Base-by-base conservation (phyloP, 1,140 invertebrate species). In the Eubasilissa regina region DNA sequence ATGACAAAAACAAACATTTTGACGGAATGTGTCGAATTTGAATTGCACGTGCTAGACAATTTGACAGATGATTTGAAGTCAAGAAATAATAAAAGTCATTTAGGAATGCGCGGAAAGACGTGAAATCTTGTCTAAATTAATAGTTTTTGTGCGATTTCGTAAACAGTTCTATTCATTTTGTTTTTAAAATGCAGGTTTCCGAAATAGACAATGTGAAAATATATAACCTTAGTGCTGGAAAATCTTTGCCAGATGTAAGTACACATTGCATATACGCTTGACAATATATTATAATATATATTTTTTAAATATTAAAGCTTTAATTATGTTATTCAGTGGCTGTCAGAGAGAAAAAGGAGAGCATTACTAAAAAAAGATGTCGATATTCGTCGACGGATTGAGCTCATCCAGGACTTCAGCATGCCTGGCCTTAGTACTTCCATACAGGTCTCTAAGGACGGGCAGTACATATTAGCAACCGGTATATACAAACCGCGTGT, bases 391-490 rank as follows among this genome's bases (percentile, higher is more conserved):
- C 92, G 94, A 83, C 90, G 97, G 85, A 98, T 99, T 81, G 96
- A 99, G 87, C 91, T 99, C 15, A 97, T 99, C 84, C 98, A 99
- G 89, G 98, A 99, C 86, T 99, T 99, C 92, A 96, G 98, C 83
- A 99, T 99, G 98, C 98, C 98, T 74, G 96, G 93, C 78, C 90
- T 99, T 0, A 98, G 97, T 85, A 95, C 93, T 51, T 93, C 92
- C 53, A 92, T 99, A 55, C 91, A 92, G 86, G 91, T 97, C 60
- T 96, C 97, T n/a, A 93, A 91, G 84, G 98, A 99, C 93, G 94
- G 95, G 21, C 94, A 98, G 80, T 99, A 97, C 87, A 94, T 99
- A 80, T 89, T 99, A 83, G 95, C 95, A 21, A 95, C 97, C 45
- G 98, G 98, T 47, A 96, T 97, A 78, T 99, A 99, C 85, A 99